phyloP scores from a whole-genome alignment of 2,888 invertebrate species.

The Bruchidius siliquastri region DNA sequence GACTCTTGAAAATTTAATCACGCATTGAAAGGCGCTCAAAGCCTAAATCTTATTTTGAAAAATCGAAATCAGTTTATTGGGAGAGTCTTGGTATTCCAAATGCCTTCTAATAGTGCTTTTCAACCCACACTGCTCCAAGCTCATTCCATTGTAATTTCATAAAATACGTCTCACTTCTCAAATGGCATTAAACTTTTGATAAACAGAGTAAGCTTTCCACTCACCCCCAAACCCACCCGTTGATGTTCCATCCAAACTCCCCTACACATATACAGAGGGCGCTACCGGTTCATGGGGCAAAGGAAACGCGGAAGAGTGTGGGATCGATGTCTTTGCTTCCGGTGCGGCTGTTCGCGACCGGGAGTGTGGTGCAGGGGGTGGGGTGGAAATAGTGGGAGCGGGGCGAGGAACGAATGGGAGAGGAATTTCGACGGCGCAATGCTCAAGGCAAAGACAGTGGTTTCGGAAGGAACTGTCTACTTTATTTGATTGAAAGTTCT shows the following conservation, averaged over 20 bases:
- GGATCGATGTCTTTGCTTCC: constrained; percentile 36
- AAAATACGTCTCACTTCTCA: not conserved
- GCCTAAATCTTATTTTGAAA: no score
- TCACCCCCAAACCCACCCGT: not conserved
- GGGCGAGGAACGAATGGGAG: not conserved
- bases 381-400: not conserved
- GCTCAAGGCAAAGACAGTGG: not conserved
- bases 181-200: not conserved
- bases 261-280: not conserved
- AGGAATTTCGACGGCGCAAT: not conserved
- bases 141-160: no score
- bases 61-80: no score
- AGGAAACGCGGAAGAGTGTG: constrained; percentile 25
- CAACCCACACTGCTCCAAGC: no score
- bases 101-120: no score
- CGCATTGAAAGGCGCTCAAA: no score
- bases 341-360: constrained; percentile 28
- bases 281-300: not conserved
- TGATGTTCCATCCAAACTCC: not conserved
- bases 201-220: not conserved
- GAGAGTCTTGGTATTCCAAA: no score
- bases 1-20: no score
- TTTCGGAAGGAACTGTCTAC: not conserved
- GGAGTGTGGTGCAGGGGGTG: not conserved
- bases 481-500: no score